Base-by-base conservation (phyloP, 1,140 invertebrate species). In the Laodelphax striatellus region DNA sequence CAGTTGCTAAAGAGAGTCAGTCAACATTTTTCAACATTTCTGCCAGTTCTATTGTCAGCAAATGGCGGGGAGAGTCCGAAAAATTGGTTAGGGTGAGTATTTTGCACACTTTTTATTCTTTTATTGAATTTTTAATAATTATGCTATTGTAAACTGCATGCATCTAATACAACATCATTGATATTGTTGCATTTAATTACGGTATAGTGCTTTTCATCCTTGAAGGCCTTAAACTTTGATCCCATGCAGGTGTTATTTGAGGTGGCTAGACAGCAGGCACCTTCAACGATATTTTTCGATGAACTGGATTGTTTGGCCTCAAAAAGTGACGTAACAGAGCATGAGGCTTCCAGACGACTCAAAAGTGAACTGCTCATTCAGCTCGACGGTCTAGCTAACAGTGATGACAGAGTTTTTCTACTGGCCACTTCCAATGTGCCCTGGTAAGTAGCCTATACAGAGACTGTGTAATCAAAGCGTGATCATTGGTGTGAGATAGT, bases 1-100 rank as follows among this genome's bases (percentile, higher is more conserved):
- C 91, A 0, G 81, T 93, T 0, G 92, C 92, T 6, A 82, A 83
- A 6, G 90, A 95, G 73, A 87, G 87, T 50, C 77, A 82, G 34
- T 84, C 85, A n/a, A 90, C 90, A 0, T 95, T 96, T 72, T 94
- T 97, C 70, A 96, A 95, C 67, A 84, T 97, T 28, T 89, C 91
- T 0, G 86, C 90, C 41, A 92, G 91, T 64, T 85, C 85, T 1
- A 80, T 97, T 19, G 82, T 94, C 5, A 93, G 90, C 68, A 97
- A 97, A 75, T 97, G 93, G 92, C 77, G 94, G 55, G 94, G 93
- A 0, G 93, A 97, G 66, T 95, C 92, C 0, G 93, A 97, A 76
- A 97, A 95, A 73, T 83, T 94, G 63, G 80, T 94, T 41, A 83
- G 89, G 70, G 87, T 87, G 68, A 74, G 80, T 38, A 38, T 38